Percentiles rank a stretch among this genome's conserved stretches.
phyloP scores from a whole-genome alignment of 1,140 invertebrate genomes.

The Drosophila yakuba region DNA sequence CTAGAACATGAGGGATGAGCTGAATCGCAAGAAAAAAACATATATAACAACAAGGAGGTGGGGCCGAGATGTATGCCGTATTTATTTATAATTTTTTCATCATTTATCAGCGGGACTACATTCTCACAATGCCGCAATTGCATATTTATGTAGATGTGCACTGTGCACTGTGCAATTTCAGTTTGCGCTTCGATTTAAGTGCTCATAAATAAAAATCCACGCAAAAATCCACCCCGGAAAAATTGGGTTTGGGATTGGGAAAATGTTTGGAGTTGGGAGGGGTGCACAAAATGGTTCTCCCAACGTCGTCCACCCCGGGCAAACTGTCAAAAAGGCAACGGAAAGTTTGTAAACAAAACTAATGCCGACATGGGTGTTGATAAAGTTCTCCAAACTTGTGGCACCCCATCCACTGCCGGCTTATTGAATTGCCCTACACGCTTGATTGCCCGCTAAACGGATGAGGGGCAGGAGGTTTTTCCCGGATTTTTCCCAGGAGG shows the following conservation, averaged over 20 bases:
- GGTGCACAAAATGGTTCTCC: neutral
- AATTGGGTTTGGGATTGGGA: neutral
- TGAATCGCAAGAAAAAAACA: neutral
- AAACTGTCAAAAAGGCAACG: conserved; percentile 81
- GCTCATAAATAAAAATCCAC: conserved; percentile 83
- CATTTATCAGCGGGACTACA: conserved; percentile 72
- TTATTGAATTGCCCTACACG: conserved; percentile 84
- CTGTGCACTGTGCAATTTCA: conserved; percentile 63
- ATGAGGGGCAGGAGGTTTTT: conserved; percentile 41
- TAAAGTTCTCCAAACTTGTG: conserved; percentile 76
- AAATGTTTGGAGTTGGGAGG: neutral
- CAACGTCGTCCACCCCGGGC: conserved; percentile 8
- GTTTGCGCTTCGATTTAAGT: conserved; percentile 83
- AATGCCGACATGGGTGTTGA: conserved; percentile 85
- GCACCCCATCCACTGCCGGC: conserved; percentile 29
- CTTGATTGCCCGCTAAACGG: conserved; percentile 84
- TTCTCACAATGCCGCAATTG: conserved; percentile 78
- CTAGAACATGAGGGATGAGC: conserved; percentile 21
- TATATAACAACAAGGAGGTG: conserved; percentile 21
- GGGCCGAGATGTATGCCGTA: conserved; percentile 48
- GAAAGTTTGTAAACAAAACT: conserved; percentile 84
- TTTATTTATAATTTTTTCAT: conserved; percentile 78
- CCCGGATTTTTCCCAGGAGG: conserved; percentile 3
- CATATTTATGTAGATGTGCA: conserved; percentile 79
- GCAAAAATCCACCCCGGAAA: conserved; percentile 21